Evolutionary conservation across 2,888 invertebrate species (phyloP), one percentile per base, ranked within the genome.

Genomic region (Drosophila kanekoi): DNA sequence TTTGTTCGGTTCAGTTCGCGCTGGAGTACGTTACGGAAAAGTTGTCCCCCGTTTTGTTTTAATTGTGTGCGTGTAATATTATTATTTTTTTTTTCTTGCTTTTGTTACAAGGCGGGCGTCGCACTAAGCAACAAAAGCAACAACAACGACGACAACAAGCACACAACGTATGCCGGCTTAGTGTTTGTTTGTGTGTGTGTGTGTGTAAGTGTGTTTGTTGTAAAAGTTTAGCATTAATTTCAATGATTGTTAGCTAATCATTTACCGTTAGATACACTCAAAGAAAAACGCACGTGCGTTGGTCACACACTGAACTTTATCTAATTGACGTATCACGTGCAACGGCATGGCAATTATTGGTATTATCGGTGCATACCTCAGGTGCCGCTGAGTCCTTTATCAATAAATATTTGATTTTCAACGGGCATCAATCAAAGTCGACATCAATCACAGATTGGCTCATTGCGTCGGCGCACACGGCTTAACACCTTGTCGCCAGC

Each of bases 1-100:
- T 74, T 81, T 72, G 74, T 82, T 76, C 58, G 72, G 74, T 77
- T 88, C 88, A 90, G 89, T 90, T 81, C 77, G 77, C 74, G 79
- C 84, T 80, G 77, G 86, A 75, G 87, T 82, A 81, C 84, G 77
- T 77, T 84, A 79, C 83, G 74, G 88, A 80, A 77, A 88, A 89
- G 89, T 90, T 70, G 82, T 73, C 57, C 70, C 65, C 72, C 66
- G 62, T 72, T 78, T 60, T 70, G 28, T 28, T 28, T 28, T 8
- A 28, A 28, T 63, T 65, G 56, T 57, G 54, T 60, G 67, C 62
- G 60, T 52, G 67, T 62, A 41, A n/a, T 44, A 28, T 33, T 60
- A 47, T 52, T 66, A 28, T 52, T 48, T 54, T 58, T 47, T 43
- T 43, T 67, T 45, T 54, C 45, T 56, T 64, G 40, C 28, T 41